These are phyloP conservation scores for Chlorodrepanis virens DNA, from an alignment of 2,113 vertebrate species.

Conservation along the genomic window DNA sequence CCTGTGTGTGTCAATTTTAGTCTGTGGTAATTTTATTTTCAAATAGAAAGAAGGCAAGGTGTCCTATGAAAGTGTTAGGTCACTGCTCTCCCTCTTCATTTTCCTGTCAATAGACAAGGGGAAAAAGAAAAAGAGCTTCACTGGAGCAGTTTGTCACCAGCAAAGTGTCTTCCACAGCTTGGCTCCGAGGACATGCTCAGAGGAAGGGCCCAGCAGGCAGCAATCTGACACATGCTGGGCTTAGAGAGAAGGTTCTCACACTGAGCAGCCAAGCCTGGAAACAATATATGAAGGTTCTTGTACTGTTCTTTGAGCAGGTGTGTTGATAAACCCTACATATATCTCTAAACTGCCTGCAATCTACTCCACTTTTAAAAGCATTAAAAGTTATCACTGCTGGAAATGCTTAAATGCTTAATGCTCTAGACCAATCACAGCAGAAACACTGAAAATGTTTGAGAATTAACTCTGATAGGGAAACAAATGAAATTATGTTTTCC, in stretches of 20 bases:
- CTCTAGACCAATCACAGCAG: neutral
- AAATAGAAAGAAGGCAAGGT: neutral
- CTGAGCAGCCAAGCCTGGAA: neutral
- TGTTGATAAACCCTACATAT: neutral
- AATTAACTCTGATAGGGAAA: neutral
- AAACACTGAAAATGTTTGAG: neutral
- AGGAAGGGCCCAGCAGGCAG: neutral
- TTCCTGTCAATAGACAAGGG: neutral
- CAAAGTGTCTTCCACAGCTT: neutral
- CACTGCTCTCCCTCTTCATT: neutral
- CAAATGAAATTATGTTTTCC: neutral
- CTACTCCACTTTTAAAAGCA: neutral
- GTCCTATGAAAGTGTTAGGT: neutral
- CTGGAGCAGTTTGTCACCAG: neutral
- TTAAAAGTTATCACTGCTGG: neutral
- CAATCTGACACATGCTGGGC: accelerated
- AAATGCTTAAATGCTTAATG: neutral
- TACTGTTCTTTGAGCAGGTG: neutral
- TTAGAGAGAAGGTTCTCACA: neutral
- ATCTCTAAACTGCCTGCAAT: neutral
- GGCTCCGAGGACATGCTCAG: neutral
- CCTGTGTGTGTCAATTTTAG: neutral
- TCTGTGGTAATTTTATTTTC: neutral
- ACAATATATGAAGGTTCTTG: neutral
- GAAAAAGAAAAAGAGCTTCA: neutral